Percentiles rank a stretch among this genome's conserved stretches.
These are phyloP conservation scores for Plutomurus gul DNA, from an alignment of 1,140 invertebrate species.

Conservation along the genomic window DNA sequence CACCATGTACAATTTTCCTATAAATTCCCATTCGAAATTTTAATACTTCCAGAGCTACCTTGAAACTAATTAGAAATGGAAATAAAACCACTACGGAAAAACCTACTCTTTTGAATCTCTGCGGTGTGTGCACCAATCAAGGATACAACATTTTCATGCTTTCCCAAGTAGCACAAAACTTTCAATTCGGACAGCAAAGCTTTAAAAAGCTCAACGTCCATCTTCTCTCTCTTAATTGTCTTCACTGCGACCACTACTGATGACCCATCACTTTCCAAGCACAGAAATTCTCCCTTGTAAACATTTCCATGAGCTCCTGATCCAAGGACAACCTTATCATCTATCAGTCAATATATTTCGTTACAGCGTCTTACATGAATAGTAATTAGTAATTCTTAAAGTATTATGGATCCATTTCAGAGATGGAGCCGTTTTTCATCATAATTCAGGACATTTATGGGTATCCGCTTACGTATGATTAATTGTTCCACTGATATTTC, in stretches of 20 bases:
- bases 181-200: constrained; percentile 34
- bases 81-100: not conserved
- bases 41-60: not conserved
- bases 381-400: not conserved
- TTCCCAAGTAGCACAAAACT: constrained; percentile 28
- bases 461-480: not conserved
- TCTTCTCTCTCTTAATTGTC: not conserved
- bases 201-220: constrained; percentile 28
- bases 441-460: too few relatives aligned
- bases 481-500: not conserved
- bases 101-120: constrained; percentile 14
- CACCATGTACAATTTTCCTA: not conserved
- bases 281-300: not conserved
- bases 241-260: not conserved
- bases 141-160: constrained; percentile 25
- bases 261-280: not conserved
- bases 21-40: too few relatives aligned
- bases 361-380: not conserved
- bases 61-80: not conserved
- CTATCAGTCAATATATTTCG: not conserved
- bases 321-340: not conserved
- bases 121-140: constrained; percentile 17
- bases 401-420: too few relatives aligned
- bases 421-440: too few relatives aligned
- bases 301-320: not conserved